These are phyloP conservation scores for Telmatherina bonti DNA, from an alignment of 2,797 vertebrate species.

Conservation along the genomic window DNA sequence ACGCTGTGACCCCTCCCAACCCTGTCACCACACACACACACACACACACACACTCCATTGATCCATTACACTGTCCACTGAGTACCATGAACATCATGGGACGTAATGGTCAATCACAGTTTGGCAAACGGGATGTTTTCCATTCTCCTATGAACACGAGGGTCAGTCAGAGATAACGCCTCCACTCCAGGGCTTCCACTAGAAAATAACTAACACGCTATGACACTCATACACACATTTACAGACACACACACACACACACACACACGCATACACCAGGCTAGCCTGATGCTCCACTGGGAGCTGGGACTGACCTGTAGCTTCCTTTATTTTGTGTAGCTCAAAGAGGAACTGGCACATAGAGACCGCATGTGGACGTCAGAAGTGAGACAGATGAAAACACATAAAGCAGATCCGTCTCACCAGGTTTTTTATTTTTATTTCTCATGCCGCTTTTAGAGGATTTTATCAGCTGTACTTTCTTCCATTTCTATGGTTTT, in stretches of 20 bases:
- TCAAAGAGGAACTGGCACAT: conserved; percentile 54
- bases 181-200: conserved; percentile 78
- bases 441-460: conserved; percentile 6
- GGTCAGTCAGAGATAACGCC: conserved; percentile 77
- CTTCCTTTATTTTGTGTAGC: conserved; percentile 53
- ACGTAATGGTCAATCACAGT: conserved; percentile 98
- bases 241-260: conserved; percentile 32
- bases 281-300: conserved; percentile 58
- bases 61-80: conserved; percentile 93
- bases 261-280: conserved; percentile 38
- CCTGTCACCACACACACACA: conserved; percentile 45
- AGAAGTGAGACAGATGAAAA: conserved; percentile 50
- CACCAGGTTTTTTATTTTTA: conserved; percentile 22
- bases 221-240: conserved; percentile 23
- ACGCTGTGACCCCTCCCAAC: conserved; percentile 89
- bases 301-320: conserved; percentile 73
- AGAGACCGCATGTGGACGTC: conserved; percentile 48
- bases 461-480: conserved; percentile 16
- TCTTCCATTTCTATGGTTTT: conserved; percentile 24
- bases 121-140: conserved; percentile 92
- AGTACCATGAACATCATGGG: conserved; percentile 94
- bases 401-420: conserved; percentile 39
- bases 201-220: conserved; percentile 47
- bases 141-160: conserved; percentile 91
- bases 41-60: conserved; percentile 77